These are phyloP conservation scores for Atta texana DNA, from an alignment of 1,140 invertebrate genomes.

Conservation along the genomic window DNA sequence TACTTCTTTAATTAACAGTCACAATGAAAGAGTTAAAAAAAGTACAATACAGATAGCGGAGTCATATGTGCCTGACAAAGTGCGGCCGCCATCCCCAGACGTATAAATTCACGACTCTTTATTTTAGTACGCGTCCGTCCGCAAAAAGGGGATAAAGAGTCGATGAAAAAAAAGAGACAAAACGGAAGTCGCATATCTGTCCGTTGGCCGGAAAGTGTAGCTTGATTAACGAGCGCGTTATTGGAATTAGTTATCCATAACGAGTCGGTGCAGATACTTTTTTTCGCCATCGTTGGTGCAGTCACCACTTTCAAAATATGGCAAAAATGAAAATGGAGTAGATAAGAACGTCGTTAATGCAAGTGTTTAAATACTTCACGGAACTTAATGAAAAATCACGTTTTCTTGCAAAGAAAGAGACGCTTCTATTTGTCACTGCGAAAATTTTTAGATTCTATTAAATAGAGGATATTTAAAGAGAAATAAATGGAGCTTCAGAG, in stretches of 20 bases:
- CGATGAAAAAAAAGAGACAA: constrained; percentile 9
- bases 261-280: constrained; percentile 65
- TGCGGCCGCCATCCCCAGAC: constrained; percentile 54
- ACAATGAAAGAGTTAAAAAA: constrained; percentile 13
- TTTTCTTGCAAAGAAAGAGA: neutral
- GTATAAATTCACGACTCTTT: constrained; percentile 56
- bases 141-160: constrained; percentile 41
- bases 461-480: neutral
- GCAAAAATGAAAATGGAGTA: constrained; percentile 35
- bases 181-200: constrained; percentile 65
- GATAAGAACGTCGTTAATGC: constrained; percentile 22
- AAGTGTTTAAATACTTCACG: constrained; percentile 2
- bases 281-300: constrained; percentile 17
- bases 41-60: constrained; percentile 53
- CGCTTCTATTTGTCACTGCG: neutral
- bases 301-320: constrained; percentile 40
- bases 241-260: constrained; percentile 75
- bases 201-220: constrained; percentile 69
- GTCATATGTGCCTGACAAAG: constrained; percentile 65
- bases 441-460: constrained; percentile 21
- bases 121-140: constrained; percentile 31
- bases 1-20: constrained; percentile 55
- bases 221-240: constrained; percentile 78
- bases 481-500: neutral
- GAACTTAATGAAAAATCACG: neutral